Conservation (phyloP, 2,797 vertebrate species). For the Gallirallus australis region DNA sequence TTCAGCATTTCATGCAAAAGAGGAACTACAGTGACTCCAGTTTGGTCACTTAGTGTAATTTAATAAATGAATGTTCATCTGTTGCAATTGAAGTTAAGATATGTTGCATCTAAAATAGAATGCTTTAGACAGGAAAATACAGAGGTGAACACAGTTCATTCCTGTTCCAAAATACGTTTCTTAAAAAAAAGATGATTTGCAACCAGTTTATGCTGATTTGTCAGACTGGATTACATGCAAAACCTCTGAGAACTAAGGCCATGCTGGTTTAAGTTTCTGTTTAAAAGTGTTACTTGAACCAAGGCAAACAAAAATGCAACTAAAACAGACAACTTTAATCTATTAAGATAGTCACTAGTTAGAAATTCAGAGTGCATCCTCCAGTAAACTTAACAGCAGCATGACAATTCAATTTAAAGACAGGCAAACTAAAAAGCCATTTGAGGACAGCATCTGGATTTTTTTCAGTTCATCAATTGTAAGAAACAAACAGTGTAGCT, state of each 20-base stretch:
- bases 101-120: not conserved
- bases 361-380: not conserved
- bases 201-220: not conserved
- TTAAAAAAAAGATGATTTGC: not conserved
- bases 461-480: conserved; percentile 34
- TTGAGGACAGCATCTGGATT: conserved; percentile 50
- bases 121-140: not conserved
- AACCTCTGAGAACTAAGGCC: not conserved
- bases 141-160: not conserved
- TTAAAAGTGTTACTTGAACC: not conserved
- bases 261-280: not conserved
- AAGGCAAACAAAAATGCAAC: not conserved
- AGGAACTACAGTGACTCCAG: not conserved
- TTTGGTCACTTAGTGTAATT: not conserved
- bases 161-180: not conserved
- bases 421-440: conserved; percentile 24
- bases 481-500: conserved; percentile 47
- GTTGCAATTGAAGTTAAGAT: conserved; percentile 8
- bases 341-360: not conserved
- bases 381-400: not conserved
- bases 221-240: not conserved
- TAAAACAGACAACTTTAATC: not conserved
- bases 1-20: not conserved
- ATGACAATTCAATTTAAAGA: conserved; percentile 37
- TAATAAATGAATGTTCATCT: not conserved